Base-by-base conservation (phyloP, 2,888 invertebrate species). In the Pharmacophagus antenor region DNA sequence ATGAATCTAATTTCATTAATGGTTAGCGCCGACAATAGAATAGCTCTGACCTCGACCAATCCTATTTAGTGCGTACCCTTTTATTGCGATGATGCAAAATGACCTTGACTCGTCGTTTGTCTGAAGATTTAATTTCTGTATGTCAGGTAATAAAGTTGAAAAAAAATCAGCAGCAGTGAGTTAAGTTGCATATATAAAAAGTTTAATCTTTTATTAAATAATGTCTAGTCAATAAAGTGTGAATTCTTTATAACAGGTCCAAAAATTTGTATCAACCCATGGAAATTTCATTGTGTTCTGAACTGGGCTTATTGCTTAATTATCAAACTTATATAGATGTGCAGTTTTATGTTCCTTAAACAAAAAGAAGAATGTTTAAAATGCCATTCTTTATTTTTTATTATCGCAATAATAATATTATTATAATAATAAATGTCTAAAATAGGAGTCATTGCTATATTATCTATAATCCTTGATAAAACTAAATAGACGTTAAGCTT, bases 1-100 rank as follows among this genome's bases (percentile, higher is more conserved):
- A 44, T 44, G 18, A 44, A 44, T 8, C 42, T 44, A 44, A 23
- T 31, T 67, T 56, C 50, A 53, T 48, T 68, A 69, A 67, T 66
- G 63, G 56, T 62, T 70, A 70, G 68, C 68, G 72, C 68, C 71
- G 67, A 85, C 85, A 86, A 87, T 86, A 81, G 82, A 87, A 88
- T 82, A 71, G 81, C 61, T 85, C 70, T 81, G 86, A 83, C 88
- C 88, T 88, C 80, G 86, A 71, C 70, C 77, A 66, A 73, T 80
- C 78, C 81, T 74, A 76, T 67, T 65, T 67, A 57, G 63, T 69
- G 70, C 61, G 64, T 67, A 67, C 57, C 65, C 67, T 66, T 68
- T 69, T 67, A 69, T 63, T 57, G 52, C 53, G 65, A 61, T 70
- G 72, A 74, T 70, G 72, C 61, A 73, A 74, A 62, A 53, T 59